Conservation (phyloP, 2,797 vertebrate genomes). For the Phaenicophaeus curvirostris region DNA sequence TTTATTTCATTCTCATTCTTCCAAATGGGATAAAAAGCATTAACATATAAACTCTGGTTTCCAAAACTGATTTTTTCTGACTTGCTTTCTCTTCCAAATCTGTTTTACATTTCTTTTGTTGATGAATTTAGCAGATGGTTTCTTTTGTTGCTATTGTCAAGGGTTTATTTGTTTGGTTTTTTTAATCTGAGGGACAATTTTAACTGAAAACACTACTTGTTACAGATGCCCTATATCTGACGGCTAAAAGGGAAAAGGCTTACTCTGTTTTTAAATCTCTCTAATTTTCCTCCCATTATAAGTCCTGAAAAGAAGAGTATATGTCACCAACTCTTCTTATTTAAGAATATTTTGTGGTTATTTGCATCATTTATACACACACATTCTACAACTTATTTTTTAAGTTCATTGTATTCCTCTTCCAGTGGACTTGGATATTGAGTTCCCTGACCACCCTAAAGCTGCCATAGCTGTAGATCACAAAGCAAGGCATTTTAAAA, state of each 20-base stretch:
- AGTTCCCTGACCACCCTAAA: not conserved
- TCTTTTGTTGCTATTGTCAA: not conserved
- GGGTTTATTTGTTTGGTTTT: not conserved
- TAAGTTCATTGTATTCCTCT: not conserved
- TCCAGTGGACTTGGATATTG: not conserved
- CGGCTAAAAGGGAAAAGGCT: not conserved
- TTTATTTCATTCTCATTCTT: not conserved
- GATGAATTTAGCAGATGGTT: not conserved
- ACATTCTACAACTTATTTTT: not conserved
- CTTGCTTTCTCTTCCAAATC: not conserved
- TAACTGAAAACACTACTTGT: not conserved
- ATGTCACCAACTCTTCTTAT: not conserved
- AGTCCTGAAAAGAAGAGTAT: not conserved
- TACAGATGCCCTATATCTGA: rapidly evolving
- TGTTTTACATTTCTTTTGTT: not conserved
- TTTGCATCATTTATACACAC: not conserved
- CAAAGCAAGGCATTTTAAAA: not conserved
- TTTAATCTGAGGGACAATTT: not conserved
- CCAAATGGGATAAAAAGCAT: not conserved
- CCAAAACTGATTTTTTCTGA: not conserved
- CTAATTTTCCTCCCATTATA: not conserved
- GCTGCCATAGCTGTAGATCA: not conserved
- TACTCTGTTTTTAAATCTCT: not conserved
- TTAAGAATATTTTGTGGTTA: not conserved
- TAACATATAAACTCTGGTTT: not conserved